These are phyloP conservation scores for Tenrec ecaudatus DNA, from an alignment of 2,113 vertebrate genomes.

Conservation along the genomic window DNA sequence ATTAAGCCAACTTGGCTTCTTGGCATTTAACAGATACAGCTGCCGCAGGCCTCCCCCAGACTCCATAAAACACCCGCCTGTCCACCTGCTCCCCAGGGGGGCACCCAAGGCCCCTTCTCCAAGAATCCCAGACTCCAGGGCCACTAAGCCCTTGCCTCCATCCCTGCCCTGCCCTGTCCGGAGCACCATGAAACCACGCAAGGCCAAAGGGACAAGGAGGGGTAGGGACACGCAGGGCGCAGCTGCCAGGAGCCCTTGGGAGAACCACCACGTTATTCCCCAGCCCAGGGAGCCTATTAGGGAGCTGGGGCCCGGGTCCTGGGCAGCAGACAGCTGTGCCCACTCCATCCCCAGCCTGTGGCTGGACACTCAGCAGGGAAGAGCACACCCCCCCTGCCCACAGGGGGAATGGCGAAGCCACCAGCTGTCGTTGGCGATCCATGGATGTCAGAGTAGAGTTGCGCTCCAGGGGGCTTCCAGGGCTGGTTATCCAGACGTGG, in stretches of 20 bases:
- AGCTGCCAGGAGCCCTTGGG: not conserved
- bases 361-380: not conserved
- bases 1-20: conserved; percentile 91
- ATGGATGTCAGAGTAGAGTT: not conserved
- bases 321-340: not conserved
- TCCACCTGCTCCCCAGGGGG: conserved; percentile 52
- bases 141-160: not conserved
- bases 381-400: not conserved
- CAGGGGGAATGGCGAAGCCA: not conserved
- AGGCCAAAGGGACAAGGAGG: not conserved
- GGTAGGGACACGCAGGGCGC: not conserved
- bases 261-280: not conserved
- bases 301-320: no score
- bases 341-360: not conserved
- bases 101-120: not conserved
- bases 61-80: conserved; percentile 86
- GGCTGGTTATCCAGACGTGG: not conserved
- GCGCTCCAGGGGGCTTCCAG: not conserved
- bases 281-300: not conserved
- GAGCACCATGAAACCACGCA: not conserved
- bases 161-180: fast-evolving
- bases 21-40: conserved; percentile 89
- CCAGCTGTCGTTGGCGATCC: not conserved
- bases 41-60: conserved; percentile 86
- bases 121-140: not conserved